These are phyloP conservation scores for Acanthaster planci DNA, from an alignment of 35 echinoderm and acorn worm species.

Conservation along the genomic window DNA sequence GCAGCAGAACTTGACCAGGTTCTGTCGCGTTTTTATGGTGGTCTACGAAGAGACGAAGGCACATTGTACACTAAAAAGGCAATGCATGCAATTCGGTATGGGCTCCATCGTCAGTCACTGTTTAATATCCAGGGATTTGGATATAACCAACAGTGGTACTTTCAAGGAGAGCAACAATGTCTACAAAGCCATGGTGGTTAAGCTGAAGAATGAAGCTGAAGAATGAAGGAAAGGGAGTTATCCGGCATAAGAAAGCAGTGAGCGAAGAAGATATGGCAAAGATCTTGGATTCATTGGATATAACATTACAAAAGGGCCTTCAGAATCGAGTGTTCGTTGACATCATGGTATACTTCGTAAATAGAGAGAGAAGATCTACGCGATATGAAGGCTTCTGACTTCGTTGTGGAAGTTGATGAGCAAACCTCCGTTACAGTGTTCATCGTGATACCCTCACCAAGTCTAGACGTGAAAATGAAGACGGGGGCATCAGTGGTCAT, in stretches of 20 bases:
- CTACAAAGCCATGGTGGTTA: constrained; percentile 61
- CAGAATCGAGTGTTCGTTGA: constrained; percentile 61
- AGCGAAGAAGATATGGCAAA: constrained; percentile 43
- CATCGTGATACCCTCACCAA: constrained; percentile 11
- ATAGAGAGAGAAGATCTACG: constrained; percentile 38
- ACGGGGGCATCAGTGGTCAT: background rate
- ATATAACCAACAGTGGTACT: constrained; percentile 39
- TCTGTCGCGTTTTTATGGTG: constrained; percentile 34
- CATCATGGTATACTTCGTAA: constrained; percentile 34
- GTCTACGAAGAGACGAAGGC: constrained; percentile 43
- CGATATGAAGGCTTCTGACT: constrained; percentile 44
- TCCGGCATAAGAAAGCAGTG: constrained; percentile 24
- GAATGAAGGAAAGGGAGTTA: background rate
- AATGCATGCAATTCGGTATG: constrained; percentile 61
- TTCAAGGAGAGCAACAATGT: constrained; percentile 42
- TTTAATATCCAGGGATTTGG: constrained; percentile 39
- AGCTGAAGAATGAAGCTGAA: constrained; percentile 51
- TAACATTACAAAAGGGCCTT: constrained; percentile 30
- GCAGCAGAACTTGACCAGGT: constrained; percentile 6
- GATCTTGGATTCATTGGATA: constrained; percentile 49
- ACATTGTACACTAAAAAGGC: constrained; percentile 55
- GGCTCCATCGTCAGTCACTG: constrained; percentile 53
- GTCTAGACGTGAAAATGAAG: constrained; percentile 33
- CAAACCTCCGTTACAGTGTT: constrained; percentile 26
- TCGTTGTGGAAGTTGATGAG: constrained; percentile 15